phyloP scores from a whole-genome alignment of 1,140 invertebrate species.

The Drosophila bocqueti region DNA sequence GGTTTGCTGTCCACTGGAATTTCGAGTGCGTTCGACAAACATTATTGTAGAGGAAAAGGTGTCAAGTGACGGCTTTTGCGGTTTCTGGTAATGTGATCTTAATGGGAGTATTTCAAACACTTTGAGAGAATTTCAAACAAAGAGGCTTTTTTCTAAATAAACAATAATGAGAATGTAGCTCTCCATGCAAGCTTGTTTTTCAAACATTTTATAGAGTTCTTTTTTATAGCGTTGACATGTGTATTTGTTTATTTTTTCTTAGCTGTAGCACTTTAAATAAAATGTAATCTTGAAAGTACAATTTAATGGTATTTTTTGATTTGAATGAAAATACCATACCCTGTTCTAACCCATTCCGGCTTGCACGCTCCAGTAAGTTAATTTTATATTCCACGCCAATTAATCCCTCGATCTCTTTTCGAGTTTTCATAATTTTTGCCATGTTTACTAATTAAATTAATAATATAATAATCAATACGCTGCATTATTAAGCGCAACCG shows the following conservation, averaged over 20 bases:
- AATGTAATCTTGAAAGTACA: neutral
- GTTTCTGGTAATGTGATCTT: slow-evolving; percentile 38
- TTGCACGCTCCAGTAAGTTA: neutral
- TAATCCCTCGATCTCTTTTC: slow-evolving; percentile 51
- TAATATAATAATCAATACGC: slow-evolving; percentile 54
- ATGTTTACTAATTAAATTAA: slow-evolving; percentile 69
- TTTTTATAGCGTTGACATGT: neutral
- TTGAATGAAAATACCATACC: neutral
- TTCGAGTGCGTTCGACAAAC: slow-evolving; percentile 29
- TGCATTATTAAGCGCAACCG: slow-evolving; percentile 42
- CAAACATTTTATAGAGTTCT: neutral
- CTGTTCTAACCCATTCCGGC: too few species aligned
- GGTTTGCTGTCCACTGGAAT: slow-evolving; percentile 11
- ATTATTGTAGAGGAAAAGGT: slow-evolving; percentile 25
- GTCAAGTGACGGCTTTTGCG: slow-evolving; percentile 36
- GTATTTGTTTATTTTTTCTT: too few species aligned
- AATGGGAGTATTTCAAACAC: slow-evolving; percentile 18
- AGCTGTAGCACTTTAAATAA: neutral
- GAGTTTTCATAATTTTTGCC: slow-evolving; percentile 20
- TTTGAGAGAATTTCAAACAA: neutral
- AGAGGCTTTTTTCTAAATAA: slow-evolving; percentile 1
- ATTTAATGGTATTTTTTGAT: neutral
- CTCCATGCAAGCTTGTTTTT: too few species aligned
- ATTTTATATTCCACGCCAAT: slow-evolving; percentile 22
- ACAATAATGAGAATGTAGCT: neutral